A percentile compares a stretch with the other conserved stretches of the same genome.
phyloP scores from a whole-genome alignment of 2,797 vertebrate species.

The Cygnus olor region DNA sequence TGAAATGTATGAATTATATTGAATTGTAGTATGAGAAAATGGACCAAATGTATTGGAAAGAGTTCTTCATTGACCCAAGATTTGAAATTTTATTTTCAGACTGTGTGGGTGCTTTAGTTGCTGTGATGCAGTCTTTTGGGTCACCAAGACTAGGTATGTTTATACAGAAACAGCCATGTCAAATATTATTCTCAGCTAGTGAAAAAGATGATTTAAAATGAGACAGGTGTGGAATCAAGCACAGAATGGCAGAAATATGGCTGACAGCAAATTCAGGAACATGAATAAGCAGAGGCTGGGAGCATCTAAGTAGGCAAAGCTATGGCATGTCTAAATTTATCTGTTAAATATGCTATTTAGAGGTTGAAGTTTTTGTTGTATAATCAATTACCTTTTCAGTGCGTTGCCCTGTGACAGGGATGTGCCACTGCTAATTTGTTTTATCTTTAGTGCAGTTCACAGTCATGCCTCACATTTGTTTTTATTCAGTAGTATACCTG shows the following conservation, averaged over 20 bases:
- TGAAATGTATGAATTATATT: neutral
- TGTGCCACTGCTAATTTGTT: slow-evolving; percentile 25
- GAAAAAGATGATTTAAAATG: neutral
- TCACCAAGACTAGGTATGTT: neutral
- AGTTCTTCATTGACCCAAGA: neutral
- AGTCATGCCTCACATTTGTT: neutral
- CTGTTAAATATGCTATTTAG: slow-evolving; percentile 5
- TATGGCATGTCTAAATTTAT: neutral
- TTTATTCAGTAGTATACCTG: neutral
- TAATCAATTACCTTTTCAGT: slow-evolving; percentile 48
- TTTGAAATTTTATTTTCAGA: neutral
- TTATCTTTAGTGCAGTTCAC: slow-evolving; percentile 6
- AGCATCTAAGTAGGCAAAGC: neutral
- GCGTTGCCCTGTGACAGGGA: neutral
- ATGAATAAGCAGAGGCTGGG: neutral
- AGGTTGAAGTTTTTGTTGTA: slow-evolving; percentile 11
- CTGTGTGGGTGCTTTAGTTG: neutral
- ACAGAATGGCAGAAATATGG: neutral
- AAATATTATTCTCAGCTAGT: neutral
- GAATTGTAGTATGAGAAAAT: neutral
- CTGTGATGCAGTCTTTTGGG: neutral
- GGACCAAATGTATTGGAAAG: neutral
- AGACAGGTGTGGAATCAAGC: neutral
- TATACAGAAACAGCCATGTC: neutral
- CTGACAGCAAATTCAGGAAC: neutral